These are phyloP conservation scores for Forbesichthys agassizii DNA, from an alignment of 2,113 vertebrate genomes.

Conservation along the genomic window DNA sequence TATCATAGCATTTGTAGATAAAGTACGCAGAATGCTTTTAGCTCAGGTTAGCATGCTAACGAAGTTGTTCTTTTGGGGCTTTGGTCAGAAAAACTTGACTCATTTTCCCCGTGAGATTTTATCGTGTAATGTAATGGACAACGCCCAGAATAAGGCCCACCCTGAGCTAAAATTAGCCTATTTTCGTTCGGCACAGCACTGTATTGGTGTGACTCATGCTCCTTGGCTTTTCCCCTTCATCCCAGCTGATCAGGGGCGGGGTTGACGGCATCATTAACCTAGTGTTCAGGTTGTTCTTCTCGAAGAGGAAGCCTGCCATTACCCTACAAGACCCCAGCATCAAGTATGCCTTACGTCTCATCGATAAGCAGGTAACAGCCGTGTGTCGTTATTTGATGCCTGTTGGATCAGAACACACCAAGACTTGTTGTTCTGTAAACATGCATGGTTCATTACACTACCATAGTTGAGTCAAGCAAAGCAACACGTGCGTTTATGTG, in stretches of 20 bases:
- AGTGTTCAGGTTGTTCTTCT: slow-evolving; percentile 69
- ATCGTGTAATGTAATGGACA: neutral
- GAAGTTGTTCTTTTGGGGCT: neutral
- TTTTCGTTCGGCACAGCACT: neutral
- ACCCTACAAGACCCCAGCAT: slow-evolving; percentile 77
- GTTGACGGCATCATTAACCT: slow-evolving; percentile 64
- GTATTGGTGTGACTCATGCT: slow-evolving; percentile 21
- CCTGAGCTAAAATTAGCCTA: slow-evolving; percentile 21
- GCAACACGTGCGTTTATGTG: too few relatives aligned
- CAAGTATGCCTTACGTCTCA: slow-evolving; percentile 74
- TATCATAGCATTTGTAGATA: neutral
- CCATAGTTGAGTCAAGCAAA: neutral
- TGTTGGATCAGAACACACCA: too few relatives aligned
- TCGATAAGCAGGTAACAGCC: slow-evolving; percentile 76
- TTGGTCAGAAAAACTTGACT: slow-evolving; percentile 48
- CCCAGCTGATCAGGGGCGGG: slow-evolving; percentile 67
- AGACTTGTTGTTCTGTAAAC: neutral
- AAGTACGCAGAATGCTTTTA: neutral
- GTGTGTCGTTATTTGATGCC: neutral
- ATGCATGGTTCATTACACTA: neutral
- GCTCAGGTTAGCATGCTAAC: neutral
- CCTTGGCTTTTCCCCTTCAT: slow-evolving; percentile 8
- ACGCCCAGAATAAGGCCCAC: slow-evolving; percentile 26
- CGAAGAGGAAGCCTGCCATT: slow-evolving; percentile 66
- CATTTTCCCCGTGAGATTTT: slow-evolving; percentile 41